phyloP scores from a whole-genome alignment of 2,888 invertebrate species.

The Lithosia quadra region DNA sequence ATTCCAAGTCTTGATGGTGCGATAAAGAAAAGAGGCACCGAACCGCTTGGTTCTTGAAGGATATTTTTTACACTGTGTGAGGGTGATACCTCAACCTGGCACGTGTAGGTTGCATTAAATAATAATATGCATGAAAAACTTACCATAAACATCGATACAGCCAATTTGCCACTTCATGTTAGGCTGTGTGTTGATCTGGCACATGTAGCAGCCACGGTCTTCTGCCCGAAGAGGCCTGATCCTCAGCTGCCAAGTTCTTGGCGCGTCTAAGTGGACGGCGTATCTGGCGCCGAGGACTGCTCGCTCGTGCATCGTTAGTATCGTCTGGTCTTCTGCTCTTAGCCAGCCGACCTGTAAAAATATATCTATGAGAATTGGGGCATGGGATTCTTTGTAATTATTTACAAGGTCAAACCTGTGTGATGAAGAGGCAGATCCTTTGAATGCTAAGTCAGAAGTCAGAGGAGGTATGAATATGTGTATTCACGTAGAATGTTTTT shows the following conservation, averaged over 20 bases:
- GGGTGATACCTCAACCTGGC: too few species aligned
- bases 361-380: neutral
- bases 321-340: slow-evolving; percentile 96
- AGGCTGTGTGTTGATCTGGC: slow-evolving; percentile 94
- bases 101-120: too few species aligned
- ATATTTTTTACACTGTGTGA: too few species aligned
- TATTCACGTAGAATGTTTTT: too few species aligned
- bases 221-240: slow-evolving; percentile 93
- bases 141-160: slow-evolving; percentile 95
- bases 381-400: neutral
- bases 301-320: slow-evolving; percentile 93
- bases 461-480: too few species aligned
- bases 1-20: too few species aligned
- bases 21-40: too few species aligned
- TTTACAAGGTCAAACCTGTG: too few species aligned
- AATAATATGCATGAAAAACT: too few species aligned
- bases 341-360: slow-evolving; percentile 94
- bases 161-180: slow-evolving; percentile 95
- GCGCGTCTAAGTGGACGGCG: slow-evolving; percentile 93
- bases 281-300: slow-evolving; percentile 95
- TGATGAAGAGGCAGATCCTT: too few species aligned
- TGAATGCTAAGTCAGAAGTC: too few species aligned
- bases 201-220: slow-evolving; percentile 96
- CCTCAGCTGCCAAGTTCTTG: slow-evolving; percentile 94
- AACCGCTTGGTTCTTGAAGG: too few species aligned